Percentiles rank a stretch among this genome's conserved stretches.
Conservation (phyloP, 2,888 invertebrate genomes). For the Rhingia campestris region DNA sequence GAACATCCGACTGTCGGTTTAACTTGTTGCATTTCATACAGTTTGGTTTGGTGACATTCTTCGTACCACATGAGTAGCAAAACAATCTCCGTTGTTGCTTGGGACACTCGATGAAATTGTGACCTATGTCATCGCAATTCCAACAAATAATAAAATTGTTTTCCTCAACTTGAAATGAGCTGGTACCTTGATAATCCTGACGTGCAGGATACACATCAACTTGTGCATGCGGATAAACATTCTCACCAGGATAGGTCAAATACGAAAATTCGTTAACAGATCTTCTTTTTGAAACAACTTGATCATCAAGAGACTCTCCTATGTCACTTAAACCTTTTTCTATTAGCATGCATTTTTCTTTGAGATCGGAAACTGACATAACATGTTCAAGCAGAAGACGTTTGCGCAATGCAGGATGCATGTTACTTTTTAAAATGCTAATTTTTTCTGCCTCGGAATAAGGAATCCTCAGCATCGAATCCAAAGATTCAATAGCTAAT, state of each 20-base stretch:
- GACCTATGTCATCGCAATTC: conserved; percentile 5
- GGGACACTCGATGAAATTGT: neutral
- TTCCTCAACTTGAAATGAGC: neutral
- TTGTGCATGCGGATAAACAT: no score
- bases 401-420: conserved; percentile 4
- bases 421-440: neutral
- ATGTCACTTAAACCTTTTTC: neutral
- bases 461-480: neutral
- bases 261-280: neutral
- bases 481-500: conserved; percentile 1
- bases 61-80: neutral
- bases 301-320: neutral
- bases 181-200: neutral
- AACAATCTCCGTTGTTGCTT: neutral
- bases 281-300: neutral
- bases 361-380: neutral
- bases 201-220: neutral
- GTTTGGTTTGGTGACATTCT: neutral
- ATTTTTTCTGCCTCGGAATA: neutral
- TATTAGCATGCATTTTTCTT: neutral
- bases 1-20: conserved; percentile 14
- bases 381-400: neutral
- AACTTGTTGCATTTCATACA: neutral
- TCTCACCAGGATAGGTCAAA: no score
- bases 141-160: neutral